Evolutionary conservation across 2,888 invertebrate genomes (phyloP), one percentile per base, ranked within the genome.

Genomic region (Eutolmus rufibarbis): DNA sequence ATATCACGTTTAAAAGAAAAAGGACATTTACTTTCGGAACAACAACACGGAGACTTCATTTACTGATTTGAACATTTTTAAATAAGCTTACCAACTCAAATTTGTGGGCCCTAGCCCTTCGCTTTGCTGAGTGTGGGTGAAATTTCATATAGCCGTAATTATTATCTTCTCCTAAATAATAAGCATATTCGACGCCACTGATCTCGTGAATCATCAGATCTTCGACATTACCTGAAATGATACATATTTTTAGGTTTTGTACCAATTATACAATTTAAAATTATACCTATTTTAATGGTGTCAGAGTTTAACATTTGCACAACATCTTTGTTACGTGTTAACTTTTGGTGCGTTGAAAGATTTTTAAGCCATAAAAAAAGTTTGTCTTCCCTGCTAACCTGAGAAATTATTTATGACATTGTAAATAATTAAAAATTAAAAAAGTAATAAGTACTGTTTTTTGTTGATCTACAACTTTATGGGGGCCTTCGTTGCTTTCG

Each of bases 141-240:
- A 88, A 87, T 87, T 87, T 46, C 66, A 88, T 87, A 46, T 57
- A 88, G 1, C 88, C 88, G 19, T 86, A 87, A 37, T 74, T 66
- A 12, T 74, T 34, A 8, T 43, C 28, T 16, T 34, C 66, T 5
- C 23, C 37, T 19, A 8, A 5, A 84, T 88, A 88, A 74, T 87
- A 86, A 7, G 88, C 86, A 78, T 88, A 88, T 28, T 88, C 85
- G 1, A 88, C 79, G 16, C 87, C 87, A 77, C 84, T 51, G 0
- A 86, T 34, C 9, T 74, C 43, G 34, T 16, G 37, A 31, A 86
- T 82, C 8, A 28, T 19, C 74, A 88, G 43, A 31, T 74, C 46
- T 14, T 74, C n/a, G 7, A 40, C 56, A 2, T 81, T 79, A 19
- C 74, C 88, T 88, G 56, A 12, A 43, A 74, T 9, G 2, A 23